Percentiles rank a stretch among this genome's conserved stretches.
Conservation (phyloP, 2,888 invertebrate species). For the Calephelis perditalis region DNA sequence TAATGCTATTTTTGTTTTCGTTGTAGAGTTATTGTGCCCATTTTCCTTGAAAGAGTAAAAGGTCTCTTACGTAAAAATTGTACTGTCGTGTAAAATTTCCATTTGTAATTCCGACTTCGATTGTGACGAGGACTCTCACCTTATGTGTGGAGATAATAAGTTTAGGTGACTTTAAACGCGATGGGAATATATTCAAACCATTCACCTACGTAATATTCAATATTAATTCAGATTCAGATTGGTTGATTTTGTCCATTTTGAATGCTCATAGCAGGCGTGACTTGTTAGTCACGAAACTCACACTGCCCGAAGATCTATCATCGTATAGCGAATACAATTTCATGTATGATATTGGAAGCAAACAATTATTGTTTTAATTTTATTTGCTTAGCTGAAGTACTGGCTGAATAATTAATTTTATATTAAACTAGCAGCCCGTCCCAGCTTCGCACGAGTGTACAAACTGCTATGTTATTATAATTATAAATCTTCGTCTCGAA, state of each 20-base stretch:
- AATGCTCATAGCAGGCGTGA: constrained; percentile 2
- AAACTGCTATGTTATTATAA: too few relatives aligned
- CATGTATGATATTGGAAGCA: neutral
- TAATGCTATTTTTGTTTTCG: too few relatives aligned
- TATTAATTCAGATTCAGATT: neutral
- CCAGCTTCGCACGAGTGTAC: too few relatives aligned
- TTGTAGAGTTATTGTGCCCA: too few relatives aligned
- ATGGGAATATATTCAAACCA: constrained; percentile 14
- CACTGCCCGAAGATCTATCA: constrained; percentile 3
- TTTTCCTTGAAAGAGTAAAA: neutral
- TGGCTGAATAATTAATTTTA: too few relatives aligned
- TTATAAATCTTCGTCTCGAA: too few relatives aligned
- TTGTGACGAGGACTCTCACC: constrained; percentile 19
- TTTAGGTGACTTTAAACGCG: constrained; percentile 21
- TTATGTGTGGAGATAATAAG: constrained; percentile 11
- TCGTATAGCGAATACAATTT: constrained; percentile 1
- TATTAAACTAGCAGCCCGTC: too few relatives aligned
- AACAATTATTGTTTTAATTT: neutral
- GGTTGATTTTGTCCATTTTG: neutral
- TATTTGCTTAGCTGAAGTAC: too few relatives aligned
- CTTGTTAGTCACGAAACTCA: constrained; percentile 5
- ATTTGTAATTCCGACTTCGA: constrained; percentile 20
- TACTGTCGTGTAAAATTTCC: constrained; percentile 21
- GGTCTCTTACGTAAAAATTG: neutral
- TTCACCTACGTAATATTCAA: neutral